Evolutionary conservation across 2,888 invertebrate species (phyloP).

Genomic region (Pediacus dermestoides): DNA sequence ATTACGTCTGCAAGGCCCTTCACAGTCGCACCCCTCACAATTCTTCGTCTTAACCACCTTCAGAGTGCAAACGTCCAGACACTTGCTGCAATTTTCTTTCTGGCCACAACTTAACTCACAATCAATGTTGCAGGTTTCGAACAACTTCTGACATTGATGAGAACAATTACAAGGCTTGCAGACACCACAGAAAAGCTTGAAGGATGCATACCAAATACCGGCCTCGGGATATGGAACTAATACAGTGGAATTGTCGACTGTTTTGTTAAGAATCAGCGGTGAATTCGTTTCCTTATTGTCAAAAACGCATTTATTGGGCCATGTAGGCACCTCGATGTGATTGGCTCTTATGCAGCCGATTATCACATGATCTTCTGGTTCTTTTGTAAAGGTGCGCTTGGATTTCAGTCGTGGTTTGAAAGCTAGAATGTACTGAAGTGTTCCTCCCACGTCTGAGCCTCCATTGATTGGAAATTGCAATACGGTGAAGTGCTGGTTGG

Average conservation of each 20-base stretch:
- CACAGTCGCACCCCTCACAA: conserved; percentile 49
- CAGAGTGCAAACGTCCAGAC: conserved; percentile 28
- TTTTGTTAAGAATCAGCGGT: conserved; percentile 62
- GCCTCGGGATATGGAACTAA: conserved; percentile 80
- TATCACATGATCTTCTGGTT: conserved; percentile 49
- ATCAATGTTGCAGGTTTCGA: conserved; percentile 31
- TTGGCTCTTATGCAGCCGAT: conserved; percentile 62
- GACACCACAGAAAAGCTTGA: conserved; percentile 66
- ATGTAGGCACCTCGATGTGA: conserved; percentile 59
- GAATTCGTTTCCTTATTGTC: conserved; percentile 53
- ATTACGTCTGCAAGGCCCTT: conserved; percentile 39
- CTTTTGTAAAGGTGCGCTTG: conserved; percentile 21
- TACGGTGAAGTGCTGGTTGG: conserved; percentile 60
- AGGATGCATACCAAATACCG: conserved; percentile 76
- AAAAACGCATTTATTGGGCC: conserved; percentile 57
- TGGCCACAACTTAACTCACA: conserved; percentile 33
- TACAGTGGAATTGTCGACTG: conserved; percentile 60
- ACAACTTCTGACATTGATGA: conserved; percentile 35
- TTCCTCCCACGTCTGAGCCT: conserved; percentile 77
- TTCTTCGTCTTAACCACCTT: conserved; percentile 19
- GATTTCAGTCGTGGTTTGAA: conserved; percentile 57
- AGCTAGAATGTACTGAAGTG: conserved; percentile 67
- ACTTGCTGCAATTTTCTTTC: conserved; percentile 26
- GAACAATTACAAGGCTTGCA: conserved; percentile 44
- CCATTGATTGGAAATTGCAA: conserved; percentile 69